These are phyloP conservation scores for Notocelia uddmanniana DNA, from an alignment of 2,888 invertebrate genomes.

Conservation along the genomic window DNA sequence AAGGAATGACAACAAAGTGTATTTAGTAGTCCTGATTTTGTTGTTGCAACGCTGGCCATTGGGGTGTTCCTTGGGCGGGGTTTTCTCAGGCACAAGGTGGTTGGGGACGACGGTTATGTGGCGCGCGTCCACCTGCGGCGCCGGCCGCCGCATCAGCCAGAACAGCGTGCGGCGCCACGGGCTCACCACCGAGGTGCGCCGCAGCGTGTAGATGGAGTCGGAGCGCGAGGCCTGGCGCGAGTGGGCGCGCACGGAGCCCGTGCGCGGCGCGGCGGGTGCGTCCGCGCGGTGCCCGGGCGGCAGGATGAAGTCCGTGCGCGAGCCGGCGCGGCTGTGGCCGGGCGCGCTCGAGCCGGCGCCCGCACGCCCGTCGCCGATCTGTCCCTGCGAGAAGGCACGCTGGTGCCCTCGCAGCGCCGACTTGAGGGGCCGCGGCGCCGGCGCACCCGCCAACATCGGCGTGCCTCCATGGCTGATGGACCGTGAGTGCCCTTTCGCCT, in stretches of 20 bases:
- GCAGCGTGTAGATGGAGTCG: constrained; percentile 95
- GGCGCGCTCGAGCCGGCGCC: constrained; percentile 66
- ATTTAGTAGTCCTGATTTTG: constrained; percentile 97
- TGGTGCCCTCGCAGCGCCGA: constrained; percentile 91
- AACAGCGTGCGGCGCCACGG: constrained; percentile 89
- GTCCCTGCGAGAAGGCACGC: constrained; percentile 94
- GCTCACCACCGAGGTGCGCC: constrained; percentile 90
- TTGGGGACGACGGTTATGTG: constrained; percentile 93
- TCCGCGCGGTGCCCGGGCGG: constrained; percentile 93
- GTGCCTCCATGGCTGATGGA: constrained; percentile 94
- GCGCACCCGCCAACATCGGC: constrained; percentile 75
- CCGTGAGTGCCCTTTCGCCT: constrained; percentile 89
- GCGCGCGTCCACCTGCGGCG: constrained; percentile 88
- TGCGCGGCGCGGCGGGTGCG: constrained; percentile 72
- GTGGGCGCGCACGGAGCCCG: constrained; percentile 83
- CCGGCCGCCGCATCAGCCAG: constrained; percentile 86
- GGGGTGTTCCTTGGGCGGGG: constrained; percentile 92
- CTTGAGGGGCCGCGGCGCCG: constrained; percentile 89
- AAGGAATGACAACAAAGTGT: constrained; percentile 96
- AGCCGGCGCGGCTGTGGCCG: constrained; percentile 93
- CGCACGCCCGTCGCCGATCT: constrained; percentile 89
- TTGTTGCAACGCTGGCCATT: constrained; percentile 94
- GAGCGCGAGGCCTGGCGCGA: constrained; percentile 95
- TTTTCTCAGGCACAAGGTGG: constrained; percentile 93
- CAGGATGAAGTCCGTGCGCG: constrained; percentile 95